Evolutionary conservation across 1,140 invertebrate genomes (phyloP).

Genomic region (Drosophila simulans): DNA sequence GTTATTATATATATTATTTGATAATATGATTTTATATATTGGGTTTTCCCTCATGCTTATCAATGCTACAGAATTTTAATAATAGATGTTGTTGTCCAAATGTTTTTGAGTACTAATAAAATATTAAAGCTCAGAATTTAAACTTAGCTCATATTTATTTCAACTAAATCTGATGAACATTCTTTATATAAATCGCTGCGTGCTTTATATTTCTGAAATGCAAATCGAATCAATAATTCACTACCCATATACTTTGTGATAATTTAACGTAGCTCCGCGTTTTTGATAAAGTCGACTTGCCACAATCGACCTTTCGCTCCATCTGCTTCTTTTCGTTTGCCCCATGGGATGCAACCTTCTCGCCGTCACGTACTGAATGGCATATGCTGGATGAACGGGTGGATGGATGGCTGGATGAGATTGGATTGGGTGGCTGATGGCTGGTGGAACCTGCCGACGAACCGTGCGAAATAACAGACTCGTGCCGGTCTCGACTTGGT

Average conservation of each 20-base stretch:
- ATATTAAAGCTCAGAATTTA: too few relatives aligned
- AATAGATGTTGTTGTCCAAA: too few relatives aligned
- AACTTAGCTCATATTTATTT: too few relatives aligned
- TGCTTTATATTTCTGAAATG: too few relatives aligned
- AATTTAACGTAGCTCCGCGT: neutral
- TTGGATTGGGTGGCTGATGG: conserved; percentile 2
- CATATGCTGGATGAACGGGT: conserved; percentile 20
- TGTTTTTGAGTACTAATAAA: too few relatives aligned
- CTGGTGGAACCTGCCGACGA: conserved; percentile 26
- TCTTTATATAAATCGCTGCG: too few relatives aligned
- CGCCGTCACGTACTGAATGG: conserved; percentile 44
- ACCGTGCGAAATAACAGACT: conserved; percentile 55
- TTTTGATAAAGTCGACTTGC: neutral
- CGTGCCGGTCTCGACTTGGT: conserved; percentile 43
- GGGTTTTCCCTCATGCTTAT: too few relatives aligned
- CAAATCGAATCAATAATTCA: too few relatives aligned
- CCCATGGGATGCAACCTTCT: conserved; percentile 25
- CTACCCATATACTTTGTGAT: neutral
- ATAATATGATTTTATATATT: too few relatives aligned
- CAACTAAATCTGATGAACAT: too few relatives aligned
- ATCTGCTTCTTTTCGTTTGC: neutral
- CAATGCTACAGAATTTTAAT: too few relatives aligned
- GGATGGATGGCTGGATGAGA: neutral
- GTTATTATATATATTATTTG: too few relatives aligned
- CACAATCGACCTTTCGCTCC: neutral